These are phyloP conservation scores for Stigmatopora nigra DNA, from an alignment of 2,113 vertebrate genomes.

Conservation along the genomic window DNA sequence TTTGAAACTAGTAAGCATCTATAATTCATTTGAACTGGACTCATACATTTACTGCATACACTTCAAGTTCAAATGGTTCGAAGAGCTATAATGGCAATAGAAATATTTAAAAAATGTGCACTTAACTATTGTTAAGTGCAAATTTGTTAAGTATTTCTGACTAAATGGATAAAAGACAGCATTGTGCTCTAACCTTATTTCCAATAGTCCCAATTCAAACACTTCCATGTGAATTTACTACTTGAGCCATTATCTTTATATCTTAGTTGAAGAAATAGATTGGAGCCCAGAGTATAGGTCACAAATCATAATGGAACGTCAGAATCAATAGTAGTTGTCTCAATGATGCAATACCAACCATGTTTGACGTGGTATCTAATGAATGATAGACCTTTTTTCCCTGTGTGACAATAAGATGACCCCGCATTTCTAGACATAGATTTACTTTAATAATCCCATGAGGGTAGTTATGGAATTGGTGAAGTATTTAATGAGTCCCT, in stretches of 20 bases:
- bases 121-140: too few species aligned
- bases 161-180: too few species aligned
- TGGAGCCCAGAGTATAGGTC: background rate
- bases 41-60: too few species aligned
- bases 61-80: too few species aligned
- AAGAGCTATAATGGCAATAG: too few species aligned
- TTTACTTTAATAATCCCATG: background rate
- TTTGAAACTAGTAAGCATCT: too few species aligned
- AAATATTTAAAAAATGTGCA: too few species aligned
- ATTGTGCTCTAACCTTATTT: too few species aligned
- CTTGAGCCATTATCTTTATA: background rate
- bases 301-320: background rate
- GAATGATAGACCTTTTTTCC: background rate
- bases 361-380: background rate
- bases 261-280: background rate
- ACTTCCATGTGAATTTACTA: background rate
- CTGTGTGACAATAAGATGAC: conserved; percentile 13
- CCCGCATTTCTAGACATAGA: conserved; percentile 6
- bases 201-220: too few species aligned
- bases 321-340: background rate
- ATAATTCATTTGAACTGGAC: too few species aligned
- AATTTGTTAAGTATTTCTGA: too few species aligned
- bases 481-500: background rate
- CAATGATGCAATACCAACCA: background rate
- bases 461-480: background rate